Evolutionary conservation across 1,140 invertebrate genomes (phyloP).

Genomic region (Sesamia nonagrioides): DNA sequence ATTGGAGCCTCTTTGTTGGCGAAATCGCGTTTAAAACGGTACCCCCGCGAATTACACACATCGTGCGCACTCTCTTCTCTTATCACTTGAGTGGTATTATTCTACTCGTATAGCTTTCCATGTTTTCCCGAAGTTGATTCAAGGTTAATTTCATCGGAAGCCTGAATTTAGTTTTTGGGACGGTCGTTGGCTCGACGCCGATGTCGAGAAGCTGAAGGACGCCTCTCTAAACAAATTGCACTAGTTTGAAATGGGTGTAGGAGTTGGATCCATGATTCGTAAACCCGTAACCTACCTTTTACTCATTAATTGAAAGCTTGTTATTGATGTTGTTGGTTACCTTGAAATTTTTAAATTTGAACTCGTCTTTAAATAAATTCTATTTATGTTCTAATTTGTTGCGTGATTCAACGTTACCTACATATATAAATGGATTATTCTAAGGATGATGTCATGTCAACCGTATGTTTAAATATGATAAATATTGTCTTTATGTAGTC

Average conservation of each 20-base stretch:
- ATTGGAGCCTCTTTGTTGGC: slow-evolving; percentile 78
- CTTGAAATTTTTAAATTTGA: background rate
- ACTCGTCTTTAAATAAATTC: background rate
- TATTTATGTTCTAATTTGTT: slow-evolving; percentile 17
- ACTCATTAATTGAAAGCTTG: slow-evolving; percentile 3
- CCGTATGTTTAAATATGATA: slow-evolving; percentile 49
- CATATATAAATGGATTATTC: slow-evolving; percentile 24
- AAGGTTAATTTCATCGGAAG: slow-evolving; percentile 51
- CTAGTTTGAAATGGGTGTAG: slow-evolving; percentile 35
- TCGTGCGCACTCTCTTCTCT: slow-evolving; percentile 52
- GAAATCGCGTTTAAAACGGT: slow-evolving; percentile 76
- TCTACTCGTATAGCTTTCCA: slow-evolving; percentile 41
- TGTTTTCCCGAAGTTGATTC: slow-evolving; percentile 40
- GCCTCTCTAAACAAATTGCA: slow-evolving; percentile 52
- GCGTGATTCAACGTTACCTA: slow-evolving; percentile 19
- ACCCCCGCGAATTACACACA: slow-evolving; percentile 65
- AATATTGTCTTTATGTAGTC: slow-evolving; percentile 51
- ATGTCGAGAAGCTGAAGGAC: slow-evolving; percentile 19
- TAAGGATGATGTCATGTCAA: slow-evolving; percentile 59
- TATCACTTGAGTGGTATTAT: slow-evolving; percentile 53
- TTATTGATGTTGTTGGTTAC: slow-evolving; percentile 6
- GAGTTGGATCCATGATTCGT: slow-evolving; percentile 50
- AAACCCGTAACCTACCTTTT: slow-evolving; percentile 15
- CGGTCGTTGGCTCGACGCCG: slow-evolving; percentile 35
- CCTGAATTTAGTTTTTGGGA: slow-evolving; percentile 48